Evolutionary conservation across 2,888 invertebrate genomes (phyloP).

Genomic region (Chloromyia formosa): DNA sequence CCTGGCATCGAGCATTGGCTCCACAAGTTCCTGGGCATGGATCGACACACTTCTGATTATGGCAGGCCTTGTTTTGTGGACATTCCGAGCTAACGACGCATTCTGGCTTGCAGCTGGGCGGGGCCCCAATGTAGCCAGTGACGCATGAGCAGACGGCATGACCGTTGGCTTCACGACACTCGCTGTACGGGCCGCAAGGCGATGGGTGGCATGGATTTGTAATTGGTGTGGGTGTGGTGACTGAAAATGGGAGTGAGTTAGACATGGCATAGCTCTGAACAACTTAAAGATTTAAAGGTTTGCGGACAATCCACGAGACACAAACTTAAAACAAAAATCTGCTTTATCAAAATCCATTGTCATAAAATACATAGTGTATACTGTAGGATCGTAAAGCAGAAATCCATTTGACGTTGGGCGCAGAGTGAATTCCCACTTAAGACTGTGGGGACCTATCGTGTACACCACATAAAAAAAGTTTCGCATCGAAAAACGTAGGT

Average conservation of each 20-base stretch:
- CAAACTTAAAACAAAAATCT: too few species aligned
- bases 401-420: too few species aligned
- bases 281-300: too few species aligned
- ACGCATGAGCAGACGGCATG: conserved; percentile 73
- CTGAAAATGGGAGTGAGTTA: conserved; percentile 17
- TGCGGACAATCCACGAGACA: too few species aligned
- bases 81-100: conserved; percentile 75
- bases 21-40: conserved; percentile 76
- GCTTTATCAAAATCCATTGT: too few species aligned
- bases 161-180: conserved; percentile 70
- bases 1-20: conserved; percentile 71
- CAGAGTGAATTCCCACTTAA: too few species aligned
- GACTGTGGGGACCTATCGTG: too few species aligned
- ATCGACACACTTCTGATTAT: conserved; percentile 72
- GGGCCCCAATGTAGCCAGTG: conserved; percentile 71
- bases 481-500: too few species aligned
- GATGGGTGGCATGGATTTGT: conserved; percentile 69
- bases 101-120: conserved; percentile 73
- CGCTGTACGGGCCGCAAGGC: conserved; percentile 75
- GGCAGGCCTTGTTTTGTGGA: conserved; percentile 70
- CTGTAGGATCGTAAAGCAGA: too few species aligned
- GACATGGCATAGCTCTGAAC: too few species aligned
- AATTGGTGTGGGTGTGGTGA: conserved; percentile 54
- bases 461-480: too few species aligned
- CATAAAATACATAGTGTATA: too few species aligned